Base-by-base conservation (phyloP, 2,113 vertebrate genomes). In the Rafetus swinhoei region DNA sequence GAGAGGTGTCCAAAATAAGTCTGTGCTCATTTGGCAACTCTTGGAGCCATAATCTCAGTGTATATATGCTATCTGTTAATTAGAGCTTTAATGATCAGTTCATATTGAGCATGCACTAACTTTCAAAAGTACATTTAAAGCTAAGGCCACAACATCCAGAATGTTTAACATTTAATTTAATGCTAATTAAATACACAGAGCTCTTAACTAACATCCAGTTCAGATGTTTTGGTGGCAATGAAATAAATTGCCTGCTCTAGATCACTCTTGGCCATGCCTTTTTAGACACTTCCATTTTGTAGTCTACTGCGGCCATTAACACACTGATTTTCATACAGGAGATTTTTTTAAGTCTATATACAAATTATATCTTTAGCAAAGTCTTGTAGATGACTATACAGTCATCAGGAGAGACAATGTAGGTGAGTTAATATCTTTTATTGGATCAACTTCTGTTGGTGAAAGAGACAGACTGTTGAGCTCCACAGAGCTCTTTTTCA, bases 111-210 rank as follows among this genome's bases (percentile, higher is more conserved):
- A 12, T 59, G 74, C 56, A 86, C 59, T 65, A 74, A 81, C 55
- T 96, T 93, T 79, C 82, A 94, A 90, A 87, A 35, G 85, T 90
- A 77, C 5, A 92, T 82, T 94, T 89, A 95, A 94, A 96, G 53
- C n/a, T 74, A 93, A 55, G 91, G 92, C 85, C 77, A 93, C 82
- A 80, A 95, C 92, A 95, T 91, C 32, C 92, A 45, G 45, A 45
- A 45, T 45, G 45, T 45, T 45, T 45, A 45, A 45, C 45, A 45
- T 45, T 7, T 45, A 45, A 45, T 45, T 82, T 53, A 86, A 85
- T 87, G 87, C 93, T 94, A 97, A 97, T 96, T 97, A 97, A 95
- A 79, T 92, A 89, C 90, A 94, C 90, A 96, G 19, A 89, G 93
- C 85, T 90, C 84, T 60, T 88, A 95, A 96, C 95, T 96, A 91